phyloP scores from a whole-genome alignment of 64 coral and sea anemone genomes.

The Cladopsammia gracilis region DNA sequence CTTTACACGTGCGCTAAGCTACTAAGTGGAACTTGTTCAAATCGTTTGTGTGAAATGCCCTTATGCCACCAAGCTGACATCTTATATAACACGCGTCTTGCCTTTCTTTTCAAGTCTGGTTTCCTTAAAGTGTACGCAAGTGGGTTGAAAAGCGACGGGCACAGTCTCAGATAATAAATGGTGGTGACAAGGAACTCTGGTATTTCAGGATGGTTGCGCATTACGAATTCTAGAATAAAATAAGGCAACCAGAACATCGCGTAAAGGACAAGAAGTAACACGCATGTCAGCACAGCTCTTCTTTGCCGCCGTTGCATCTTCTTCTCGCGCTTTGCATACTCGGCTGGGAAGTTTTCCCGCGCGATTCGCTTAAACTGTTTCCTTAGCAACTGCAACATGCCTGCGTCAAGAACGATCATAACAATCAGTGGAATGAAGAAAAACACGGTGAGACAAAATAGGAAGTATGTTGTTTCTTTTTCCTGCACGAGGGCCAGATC shows the following conservation, averaged over 20 bases:
- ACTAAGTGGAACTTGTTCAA: not conserved
- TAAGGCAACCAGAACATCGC: conserved; percentile 61
- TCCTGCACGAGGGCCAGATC: not conserved
- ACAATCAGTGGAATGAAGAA: conserved; percentile 23
- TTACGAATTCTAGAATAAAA: conserved; percentile 55
- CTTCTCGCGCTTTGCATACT: conserved; percentile 46
- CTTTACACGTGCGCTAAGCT: too few species aligned
- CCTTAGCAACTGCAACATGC: conserved; percentile 45
- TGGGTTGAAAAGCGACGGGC: conserved; percentile 5
- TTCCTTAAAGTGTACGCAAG: conserved; percentile 34
- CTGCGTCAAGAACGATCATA: conserved; percentile 37
- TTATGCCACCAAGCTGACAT: not conserved
- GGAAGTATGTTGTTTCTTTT: conserved; percentile 18
- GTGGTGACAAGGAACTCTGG: not conserved
- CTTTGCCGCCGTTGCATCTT: conserved; percentile 27
- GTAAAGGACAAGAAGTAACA: conserved; percentile 36
- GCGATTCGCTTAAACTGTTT: conserved; percentile 48
- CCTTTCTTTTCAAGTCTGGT: not conserved
- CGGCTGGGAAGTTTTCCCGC: conserved; percentile 54
- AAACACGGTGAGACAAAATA: conserved; percentile 24
- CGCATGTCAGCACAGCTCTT: conserved; percentile 45
- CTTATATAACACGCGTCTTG: not conserved
- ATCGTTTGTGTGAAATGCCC: not conserved
- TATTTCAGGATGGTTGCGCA: not conserved
- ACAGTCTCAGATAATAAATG: conserved; percentile 9